Evolutionary conservation across 2,797 vertebrate species (phyloP).

Genomic region (Cossypha dichroa): DNA sequence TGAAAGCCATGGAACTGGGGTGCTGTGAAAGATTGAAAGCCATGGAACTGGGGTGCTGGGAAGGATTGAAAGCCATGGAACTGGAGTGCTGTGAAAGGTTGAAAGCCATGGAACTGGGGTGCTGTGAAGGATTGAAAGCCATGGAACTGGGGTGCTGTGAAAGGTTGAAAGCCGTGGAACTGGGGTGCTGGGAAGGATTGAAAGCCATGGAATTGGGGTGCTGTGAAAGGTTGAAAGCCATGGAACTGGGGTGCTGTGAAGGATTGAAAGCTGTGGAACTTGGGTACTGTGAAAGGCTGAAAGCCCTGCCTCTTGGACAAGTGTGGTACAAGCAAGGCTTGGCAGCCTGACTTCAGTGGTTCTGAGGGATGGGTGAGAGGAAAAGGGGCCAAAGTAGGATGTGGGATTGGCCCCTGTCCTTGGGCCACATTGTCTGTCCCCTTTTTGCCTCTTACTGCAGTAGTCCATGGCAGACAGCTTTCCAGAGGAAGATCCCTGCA

Average conservation of each 20-base stretch:
- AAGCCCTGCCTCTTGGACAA: neutral
- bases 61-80: no score
- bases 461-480: neutral
- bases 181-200: fast-evolving
- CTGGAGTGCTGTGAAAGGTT: no score
- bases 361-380: neutral
- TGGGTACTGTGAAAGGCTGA: no score
- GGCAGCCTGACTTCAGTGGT: neutral
- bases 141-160: no score
- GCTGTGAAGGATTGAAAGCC: neutral
- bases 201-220: no score
- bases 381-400: neutral
- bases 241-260: no score
- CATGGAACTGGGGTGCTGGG: no score
- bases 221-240: no score
- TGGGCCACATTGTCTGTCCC: neutral
- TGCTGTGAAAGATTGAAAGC: neutral
- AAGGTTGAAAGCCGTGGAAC: no score
- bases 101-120: no score
- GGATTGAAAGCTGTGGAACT: no score
- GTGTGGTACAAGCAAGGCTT: neutral
- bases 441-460: neutral
- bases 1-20: no score
- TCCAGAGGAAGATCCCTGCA: neutral
- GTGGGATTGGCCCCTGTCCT: neutral